These are phyloP conservation scores for Helicoverpa zea DNA, from an alignment of 1,140 invertebrate species.

Conservation along the genomic window DNA sequence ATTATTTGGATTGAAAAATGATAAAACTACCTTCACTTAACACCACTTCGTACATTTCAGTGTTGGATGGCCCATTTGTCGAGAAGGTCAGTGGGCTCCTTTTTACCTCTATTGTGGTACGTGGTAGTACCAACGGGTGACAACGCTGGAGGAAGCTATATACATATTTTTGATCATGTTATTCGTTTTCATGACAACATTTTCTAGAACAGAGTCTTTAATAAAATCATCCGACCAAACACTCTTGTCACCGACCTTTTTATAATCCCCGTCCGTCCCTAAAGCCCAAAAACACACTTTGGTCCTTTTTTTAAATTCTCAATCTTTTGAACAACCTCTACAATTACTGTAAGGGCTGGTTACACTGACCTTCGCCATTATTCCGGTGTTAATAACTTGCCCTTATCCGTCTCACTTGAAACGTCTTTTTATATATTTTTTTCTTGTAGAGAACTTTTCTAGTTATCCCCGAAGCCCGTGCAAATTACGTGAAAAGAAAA, in stretches of 20 bases:
- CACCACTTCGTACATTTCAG: too few relatives aligned
- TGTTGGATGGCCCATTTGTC: too few relatives aligned
- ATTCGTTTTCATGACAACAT: too few relatives aligned
- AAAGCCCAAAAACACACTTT: slow-evolving; percentile 9
- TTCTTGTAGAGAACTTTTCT: slow-evolving; percentile 43
- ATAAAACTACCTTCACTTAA: too few relatives aligned
- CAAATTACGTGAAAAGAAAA: slow-evolving; percentile 40
- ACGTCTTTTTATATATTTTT: slow-evolving; percentile 38
- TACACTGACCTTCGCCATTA: slow-evolving; percentile 22
- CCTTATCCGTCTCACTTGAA: slow-evolving; percentile 13
- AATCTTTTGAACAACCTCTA: slow-evolving; percentile 32
- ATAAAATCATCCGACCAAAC: background rate
- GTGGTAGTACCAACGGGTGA: too few relatives aligned
- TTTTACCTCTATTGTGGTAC: too few relatives aligned
- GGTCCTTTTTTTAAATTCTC: slow-evolving; percentile 3
- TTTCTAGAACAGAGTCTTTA: too few relatives aligned
- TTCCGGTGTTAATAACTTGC: slow-evolving; percentile 30
- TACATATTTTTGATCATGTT: too few relatives aligned
- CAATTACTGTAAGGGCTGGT: slow-evolving; percentile 29
- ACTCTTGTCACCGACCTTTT: background rate
- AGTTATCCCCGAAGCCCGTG: slow-evolving; percentile 41
- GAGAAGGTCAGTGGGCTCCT: too few relatives aligned
- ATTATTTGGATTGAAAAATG: too few relatives aligned
- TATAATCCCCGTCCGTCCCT: background rate
- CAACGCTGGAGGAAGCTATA: too few relatives aligned